Conservation (phyloP, 1,140 invertebrate genomes). For the Stegodyphus dumicola region DNA sequence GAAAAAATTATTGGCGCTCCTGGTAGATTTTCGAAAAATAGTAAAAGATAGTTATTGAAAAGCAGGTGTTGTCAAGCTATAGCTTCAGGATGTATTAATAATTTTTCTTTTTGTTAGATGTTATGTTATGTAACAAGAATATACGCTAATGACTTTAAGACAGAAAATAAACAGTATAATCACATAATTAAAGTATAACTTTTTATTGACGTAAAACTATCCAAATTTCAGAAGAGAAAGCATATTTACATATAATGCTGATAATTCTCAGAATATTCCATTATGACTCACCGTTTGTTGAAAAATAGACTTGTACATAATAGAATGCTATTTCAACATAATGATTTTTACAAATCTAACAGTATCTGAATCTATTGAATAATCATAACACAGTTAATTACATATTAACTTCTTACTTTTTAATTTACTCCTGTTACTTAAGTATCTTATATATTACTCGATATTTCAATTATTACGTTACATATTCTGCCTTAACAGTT, state of each 20-base stretch:
- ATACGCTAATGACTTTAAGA: too few relatives aligned
- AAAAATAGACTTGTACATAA: neutral
- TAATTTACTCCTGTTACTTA: neutral
- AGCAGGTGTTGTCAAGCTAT: too few relatives aligned
- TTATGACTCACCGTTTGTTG: neutral
- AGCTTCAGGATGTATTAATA: too few relatives aligned
- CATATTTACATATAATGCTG: constrained; percentile 37
- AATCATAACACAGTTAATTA: neutral
- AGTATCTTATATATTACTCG: neutral
- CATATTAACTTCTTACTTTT: neutral
- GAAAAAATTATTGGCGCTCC: too few relatives aligned
- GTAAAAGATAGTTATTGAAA: too few relatives aligned
- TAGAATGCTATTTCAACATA: neutral
- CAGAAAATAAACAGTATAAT: too few relatives aligned
- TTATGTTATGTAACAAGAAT: too few relatives aligned
- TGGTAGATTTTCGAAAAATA: too few relatives aligned
- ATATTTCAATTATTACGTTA: too few relatives aligned
- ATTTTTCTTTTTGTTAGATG: too few relatives aligned
- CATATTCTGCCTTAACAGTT: too few relatives aligned
- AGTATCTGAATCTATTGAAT: neutral
- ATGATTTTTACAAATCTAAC: neutral
- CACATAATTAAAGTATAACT: too few relatives aligned
- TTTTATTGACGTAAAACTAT: constrained; percentile 49
- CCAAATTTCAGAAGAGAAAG: constrained; percentile 23
- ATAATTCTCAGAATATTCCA: constrained; percentile 3